Percentiles rank a stretch among this genome's conserved stretches.
Evolutionary conservation across 2,113 vertebrate species (phyloP).

Genomic region (Isichthys henryi): DNA sequence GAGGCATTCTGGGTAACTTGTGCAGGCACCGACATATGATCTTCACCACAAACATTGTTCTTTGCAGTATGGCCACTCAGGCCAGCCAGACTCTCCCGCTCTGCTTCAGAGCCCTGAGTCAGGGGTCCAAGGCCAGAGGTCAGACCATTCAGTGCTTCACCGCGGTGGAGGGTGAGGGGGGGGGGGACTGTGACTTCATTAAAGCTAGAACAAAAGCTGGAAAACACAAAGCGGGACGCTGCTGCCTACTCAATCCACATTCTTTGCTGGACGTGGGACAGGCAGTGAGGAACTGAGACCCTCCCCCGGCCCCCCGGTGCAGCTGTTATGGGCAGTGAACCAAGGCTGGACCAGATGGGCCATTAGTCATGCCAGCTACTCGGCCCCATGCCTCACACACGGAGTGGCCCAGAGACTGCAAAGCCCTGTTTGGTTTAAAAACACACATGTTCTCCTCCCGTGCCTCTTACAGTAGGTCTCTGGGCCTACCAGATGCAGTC

Average conservation of each 20-base stretch:
- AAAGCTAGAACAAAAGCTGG: neutral
- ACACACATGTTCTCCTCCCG: neutral
- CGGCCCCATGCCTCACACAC: neutral
- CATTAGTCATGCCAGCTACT: conserved; percentile 19
- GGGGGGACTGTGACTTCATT: conserved; percentile 1
- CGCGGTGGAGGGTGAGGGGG: neutral
- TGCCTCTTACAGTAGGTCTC: neutral
- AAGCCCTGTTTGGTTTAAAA: conserved; percentile 31
- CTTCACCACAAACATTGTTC: neutral
- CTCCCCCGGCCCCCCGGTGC: neutral
- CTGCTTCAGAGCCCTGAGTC: conserved; percentile 8
- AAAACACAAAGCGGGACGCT: neutral
- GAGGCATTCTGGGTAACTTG: neutral
- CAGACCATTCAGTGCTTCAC: conserved; percentile 19
- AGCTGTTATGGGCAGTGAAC: conserved; percentile 24
- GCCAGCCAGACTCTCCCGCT: neutral
- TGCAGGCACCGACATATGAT: neutral
- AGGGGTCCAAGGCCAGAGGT: conserved; percentile 26
- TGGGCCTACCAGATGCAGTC: neutral
- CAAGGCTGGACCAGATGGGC: conserved; percentile 25
- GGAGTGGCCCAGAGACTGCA: conserved; percentile 24
- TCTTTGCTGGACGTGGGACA: conserved; percentile 6
- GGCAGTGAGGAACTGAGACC: neutral
- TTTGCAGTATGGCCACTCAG: neutral
- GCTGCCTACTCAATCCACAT: neutral